Evolutionary conservation across 2,888 invertebrate species (phyloP), one percentile per base, ranked within the genome.

Genomic region (Phymatocera aterrima): DNA sequence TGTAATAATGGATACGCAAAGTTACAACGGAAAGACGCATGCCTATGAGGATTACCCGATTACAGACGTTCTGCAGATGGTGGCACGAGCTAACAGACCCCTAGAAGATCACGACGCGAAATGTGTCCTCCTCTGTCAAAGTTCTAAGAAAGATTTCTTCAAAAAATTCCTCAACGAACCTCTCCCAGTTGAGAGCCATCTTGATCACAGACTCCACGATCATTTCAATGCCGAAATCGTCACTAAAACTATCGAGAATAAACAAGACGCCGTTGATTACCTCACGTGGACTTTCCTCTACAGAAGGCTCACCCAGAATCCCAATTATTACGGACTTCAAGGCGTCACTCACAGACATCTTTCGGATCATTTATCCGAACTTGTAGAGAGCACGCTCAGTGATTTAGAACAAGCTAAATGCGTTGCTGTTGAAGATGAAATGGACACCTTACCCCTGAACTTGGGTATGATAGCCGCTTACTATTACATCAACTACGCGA

Each of bases 181-280:
- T 0, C 91, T 99, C 78, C 99, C 99, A 0, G 95, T 99, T 0
- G 99, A 99, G 94, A 99, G 98, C 82, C 99, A 99, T 91, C 92
- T 99, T 84, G 99, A 99, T 92, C 99, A 99, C 88, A 94, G 98
- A 81, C 93, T 99, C 2, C 99, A 99, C 91, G 99, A 99, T 92
- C 99, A 99, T 91, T 98, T 99, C 91, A 99, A 99, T 92, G 99
- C 99, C 0, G 99, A 99, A 92, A 98, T 99, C 78, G 99, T 99
- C 0, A 99, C 99, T 0, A 99, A 99, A 91, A 99, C 99, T 0
- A 98, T 99, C 85, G 99, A 99, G 92, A 99, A 99, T 92, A 99
- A 99, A 88, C 99, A 99, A 90, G 99, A 99, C 88, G 99, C 99
- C 0, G 99, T 99, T 0, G 99, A 99, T 92, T 99, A 99, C 88